Percentiles rank a stretch among this genome's conserved stretches.
These are phyloP conservation scores for Eleutherodactylus coqui DNA, from an alignment of 2,797 vertebrate species.

Conservation along the genomic window DNA sequence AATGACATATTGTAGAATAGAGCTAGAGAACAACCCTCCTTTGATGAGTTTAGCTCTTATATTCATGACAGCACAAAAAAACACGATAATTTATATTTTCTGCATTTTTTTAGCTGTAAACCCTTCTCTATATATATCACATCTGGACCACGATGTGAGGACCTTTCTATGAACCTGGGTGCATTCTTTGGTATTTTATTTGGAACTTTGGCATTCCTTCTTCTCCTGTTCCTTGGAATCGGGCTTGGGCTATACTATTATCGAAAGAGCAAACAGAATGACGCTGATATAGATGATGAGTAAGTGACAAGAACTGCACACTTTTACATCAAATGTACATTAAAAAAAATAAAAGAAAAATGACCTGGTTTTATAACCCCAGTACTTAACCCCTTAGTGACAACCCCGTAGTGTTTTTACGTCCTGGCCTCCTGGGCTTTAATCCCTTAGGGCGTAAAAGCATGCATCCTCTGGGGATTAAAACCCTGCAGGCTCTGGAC, in stretches of 20 bases:
- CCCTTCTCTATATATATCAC: constrained; percentile 72
- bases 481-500: too few relatives aligned
- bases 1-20: not conserved
- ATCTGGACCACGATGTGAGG: constrained; percentile 62
- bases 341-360: not conserved
- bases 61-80: not conserved
- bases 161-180: constrained; percentile 65
- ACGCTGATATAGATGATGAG: constrained; percentile 8
- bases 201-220: constrained; percentile 70
- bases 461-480: too few relatives aligned
- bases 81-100: not conserved
- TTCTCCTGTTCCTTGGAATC: constrained; percentile 62
- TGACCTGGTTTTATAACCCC: too few relatives aligned
- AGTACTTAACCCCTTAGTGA: too few relatives aligned
- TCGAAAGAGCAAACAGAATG: not conserved
- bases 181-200: constrained; percentile 74
- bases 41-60: not conserved
- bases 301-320: not conserved
- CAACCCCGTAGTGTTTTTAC: too few relatives aligned
- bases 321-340: not conserved
- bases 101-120: constrained; percentile 68
- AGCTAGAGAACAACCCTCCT: not conserved
- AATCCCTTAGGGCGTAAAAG: too few relatives aligned
- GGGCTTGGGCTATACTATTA: constrained; percentile 58
- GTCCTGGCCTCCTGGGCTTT: too few relatives aligned